Evolutionary conservation across 2,113 vertebrate species (phyloP).

Genomic region (Bungarus multicinctus): DNA sequence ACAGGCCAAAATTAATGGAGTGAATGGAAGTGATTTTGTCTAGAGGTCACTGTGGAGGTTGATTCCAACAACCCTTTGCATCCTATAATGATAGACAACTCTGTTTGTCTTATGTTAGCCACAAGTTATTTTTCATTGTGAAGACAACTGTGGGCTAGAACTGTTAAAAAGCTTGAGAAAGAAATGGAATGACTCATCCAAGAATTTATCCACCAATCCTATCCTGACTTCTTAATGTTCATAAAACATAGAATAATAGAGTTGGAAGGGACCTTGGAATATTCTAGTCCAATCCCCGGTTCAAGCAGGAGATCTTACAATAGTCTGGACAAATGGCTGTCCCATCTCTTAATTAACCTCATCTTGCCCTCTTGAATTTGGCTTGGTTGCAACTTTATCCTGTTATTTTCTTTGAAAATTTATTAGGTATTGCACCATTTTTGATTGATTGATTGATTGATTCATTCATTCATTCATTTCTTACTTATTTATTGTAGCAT

Average conservation of each 20-base stretch:
- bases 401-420: neutral
- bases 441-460: neutral
- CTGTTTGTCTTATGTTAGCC: conserved; percentile 49
- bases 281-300: neutral
- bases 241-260: neutral
- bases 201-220: neutral
- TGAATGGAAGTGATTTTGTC: conserved; percentile 72
- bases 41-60: conserved; percentile 62
- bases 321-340: neutral
- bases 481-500: neutral
- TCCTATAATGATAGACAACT: conserved; percentile 51
- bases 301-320: neutral
- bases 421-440: neutral
- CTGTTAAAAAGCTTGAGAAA: conserved; percentile 10
- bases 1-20: conserved; percentile 70
- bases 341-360: neutral
- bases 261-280: neutral
- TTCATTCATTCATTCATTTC: neutral
- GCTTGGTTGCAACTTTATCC: neutral
- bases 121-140: conserved; percentile 44
- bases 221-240: neutral
- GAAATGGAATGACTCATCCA: neutral
- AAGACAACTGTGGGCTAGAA: conserved; percentile 37
- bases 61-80: conserved; percentile 62
- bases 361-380: neutral